phyloP scores from a whole-genome alignment of 1,140 invertebrate genomes.

The Theocolax elegans region DNA sequence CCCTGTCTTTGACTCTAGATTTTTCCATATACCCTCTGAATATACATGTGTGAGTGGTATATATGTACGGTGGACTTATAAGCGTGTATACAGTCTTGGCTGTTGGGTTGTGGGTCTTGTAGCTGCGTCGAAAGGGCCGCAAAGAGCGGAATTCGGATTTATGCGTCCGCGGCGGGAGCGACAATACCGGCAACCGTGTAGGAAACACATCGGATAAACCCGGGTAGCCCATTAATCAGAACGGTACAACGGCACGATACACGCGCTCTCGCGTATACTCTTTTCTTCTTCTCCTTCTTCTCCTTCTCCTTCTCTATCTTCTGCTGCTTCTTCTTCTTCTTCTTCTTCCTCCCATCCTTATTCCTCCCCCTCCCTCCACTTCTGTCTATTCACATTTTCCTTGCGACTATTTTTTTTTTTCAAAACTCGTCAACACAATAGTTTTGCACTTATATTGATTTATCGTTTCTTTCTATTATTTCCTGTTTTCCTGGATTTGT shows the following conservation, averaged over 20 bases:
- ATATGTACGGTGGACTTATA: no score
- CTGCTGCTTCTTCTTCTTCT: no score
- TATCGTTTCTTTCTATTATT: no score
- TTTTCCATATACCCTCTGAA: not conserved
- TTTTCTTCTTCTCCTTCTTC: constrained; percentile 9
- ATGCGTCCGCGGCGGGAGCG: constrained; percentile 43
- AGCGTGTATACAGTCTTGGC: constrained; percentile 26
- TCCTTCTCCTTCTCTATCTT: not conserved
- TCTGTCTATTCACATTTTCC: constrained; percentile 24
- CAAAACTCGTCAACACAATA: no score
- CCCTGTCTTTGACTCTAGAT: not conserved
- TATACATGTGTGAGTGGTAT: no score
- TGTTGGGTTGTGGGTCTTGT: no score
- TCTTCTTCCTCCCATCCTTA: no score
- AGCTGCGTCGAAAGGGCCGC: constrained; percentile 24
- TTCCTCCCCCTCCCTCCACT: no score
- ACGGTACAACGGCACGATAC: constrained; percentile 44
- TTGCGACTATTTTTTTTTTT: constrained; percentile 6
- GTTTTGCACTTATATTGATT: no score
- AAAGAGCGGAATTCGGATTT: constrained; percentile 49
- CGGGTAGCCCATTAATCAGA: constrained; percentile 52
- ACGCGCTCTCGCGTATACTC: constrained; percentile 25
- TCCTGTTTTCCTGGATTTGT: no score
- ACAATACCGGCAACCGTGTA: constrained; percentile 43
- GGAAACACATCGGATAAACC: constrained; percentile 44